Percentiles rank a stretch among this genome's conserved stretches.
Evolutionary conservation across 2,888 invertebrate genomes (phyloP).

Genomic region (Luperina testacea): DNA sequence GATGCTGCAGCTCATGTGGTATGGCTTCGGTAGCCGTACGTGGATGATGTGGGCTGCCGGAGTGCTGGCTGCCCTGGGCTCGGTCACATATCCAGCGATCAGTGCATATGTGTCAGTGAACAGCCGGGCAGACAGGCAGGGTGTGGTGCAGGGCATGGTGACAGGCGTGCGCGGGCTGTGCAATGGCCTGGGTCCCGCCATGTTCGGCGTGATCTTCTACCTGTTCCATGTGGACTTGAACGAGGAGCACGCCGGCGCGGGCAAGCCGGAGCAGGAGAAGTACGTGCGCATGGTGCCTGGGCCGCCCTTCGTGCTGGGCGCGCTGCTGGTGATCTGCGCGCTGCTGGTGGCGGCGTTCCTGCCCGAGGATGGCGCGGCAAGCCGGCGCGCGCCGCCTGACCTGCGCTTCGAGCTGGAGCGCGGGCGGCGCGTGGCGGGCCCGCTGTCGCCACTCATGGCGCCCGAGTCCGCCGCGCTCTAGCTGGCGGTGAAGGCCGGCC

Average conservation of each 20-base stretch:
- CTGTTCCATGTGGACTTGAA: conserved; percentile 99
- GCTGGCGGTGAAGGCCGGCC: conserved; percentile 83
- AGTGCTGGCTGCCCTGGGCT: conserved; percentile 97
- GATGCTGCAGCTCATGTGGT: conserved; percentile 99
- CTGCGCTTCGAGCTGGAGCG: conserved; percentile 95
- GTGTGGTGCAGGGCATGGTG: conserved; percentile 98
- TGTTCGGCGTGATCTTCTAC: conserved; percentile 99
- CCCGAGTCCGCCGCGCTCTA: conserved; percentile 94
- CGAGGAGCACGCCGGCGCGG: conserved; percentile 90
- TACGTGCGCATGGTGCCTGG: conserved; percentile 96
- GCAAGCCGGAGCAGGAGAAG: conserved; percentile 86
- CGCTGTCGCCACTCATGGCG: conserved; percentile 94
- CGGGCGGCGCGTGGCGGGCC: conserved; percentile 93
- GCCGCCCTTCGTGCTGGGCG: conserved; percentile 99
- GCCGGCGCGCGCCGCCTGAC: conserved; percentile 91
- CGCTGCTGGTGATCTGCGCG: conserved; percentile 98
- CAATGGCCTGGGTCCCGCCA: conserved; percentile 99
- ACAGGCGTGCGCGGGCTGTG: conserved; percentile 99
- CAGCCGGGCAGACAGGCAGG: conserved; percentile 99
- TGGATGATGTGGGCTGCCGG: conserved; percentile 99
- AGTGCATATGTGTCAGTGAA: conserved; percentile 99
- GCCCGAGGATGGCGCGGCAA: conserved; percentile 91
- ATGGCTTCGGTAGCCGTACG: conserved; percentile 98
- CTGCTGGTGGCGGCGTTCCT: conserved; percentile 97
- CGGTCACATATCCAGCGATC: conserved; percentile 99